Evolutionary conservation across 1,140 invertebrate species (phyloP), one percentile per base, ranked within the genome.

Genomic region (Parasteatoda tepidariorum): DNA sequence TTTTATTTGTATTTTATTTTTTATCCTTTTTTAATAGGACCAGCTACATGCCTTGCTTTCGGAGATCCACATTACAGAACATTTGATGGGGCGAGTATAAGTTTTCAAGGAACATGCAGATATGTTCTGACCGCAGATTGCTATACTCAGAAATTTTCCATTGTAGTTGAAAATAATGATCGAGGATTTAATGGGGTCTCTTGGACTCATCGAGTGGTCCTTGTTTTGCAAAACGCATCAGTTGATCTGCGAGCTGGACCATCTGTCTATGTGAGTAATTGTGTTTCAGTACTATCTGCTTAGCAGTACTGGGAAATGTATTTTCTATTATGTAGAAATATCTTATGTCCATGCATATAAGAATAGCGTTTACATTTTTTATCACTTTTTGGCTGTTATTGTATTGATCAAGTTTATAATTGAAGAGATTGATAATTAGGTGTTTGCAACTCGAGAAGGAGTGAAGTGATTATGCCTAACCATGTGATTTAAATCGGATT

Each of bases 31-130:
- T 31, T 9, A 70, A 31, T 55, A 85, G 84, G 64, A 28, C 84
- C 84, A 67, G 84, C 84, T 7, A 93, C 96, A 0, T 98, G 96
- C 88, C 95, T 95, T 0, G 95, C 96, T 0, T 98, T 96, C 88
- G 96, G 96, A 1, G 96, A 98, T 89, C 96, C 96, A 0, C 96
- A 98, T 87, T 98, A 97, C 87, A 93, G 94, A 86, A 97, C 95
- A 7, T 98, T 97, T 88, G 96, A 98, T 87, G 96, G 96, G 26
- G 94, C 94, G 86, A 95, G 95, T 84, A 95, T 95, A 87, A 96
- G 93, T 87, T 97, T 97, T 87, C 95, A 97, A 75, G 84, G 84
- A 30, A 85, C 84, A 3, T 85, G 84, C 30, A 57, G 84, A 7
- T 85, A 85, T 31, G 64, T 82, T 15, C 28, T 85, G 22, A 78